phyloP scores from a whole-genome alignment of 2,113 vertebrate genomes.

The Lophura nycthemera region DNA sequence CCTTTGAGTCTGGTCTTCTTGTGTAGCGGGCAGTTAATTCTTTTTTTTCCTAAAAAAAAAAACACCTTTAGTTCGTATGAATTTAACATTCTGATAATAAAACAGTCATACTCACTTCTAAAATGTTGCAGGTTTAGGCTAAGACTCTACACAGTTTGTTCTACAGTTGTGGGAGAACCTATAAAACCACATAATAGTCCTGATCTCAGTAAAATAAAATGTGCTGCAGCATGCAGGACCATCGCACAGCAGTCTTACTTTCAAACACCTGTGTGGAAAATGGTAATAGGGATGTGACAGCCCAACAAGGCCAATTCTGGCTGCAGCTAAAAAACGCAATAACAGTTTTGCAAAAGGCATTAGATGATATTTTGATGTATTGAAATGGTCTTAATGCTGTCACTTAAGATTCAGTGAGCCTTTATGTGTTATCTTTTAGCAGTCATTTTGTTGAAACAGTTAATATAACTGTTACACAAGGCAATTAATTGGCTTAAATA shows the following conservation, averaged over 20 bases:
- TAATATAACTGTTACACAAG: background rate
- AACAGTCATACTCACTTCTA: background rate
- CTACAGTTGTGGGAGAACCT: background rate
- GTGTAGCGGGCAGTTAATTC: background rate
- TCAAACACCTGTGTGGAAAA: background rate
- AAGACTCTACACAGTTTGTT: background rate
- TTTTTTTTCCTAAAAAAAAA: background rate
- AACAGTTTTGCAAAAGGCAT: background rate
- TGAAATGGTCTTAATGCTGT: background rate
- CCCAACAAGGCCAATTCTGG: background rate
- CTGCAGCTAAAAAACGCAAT: background rate
- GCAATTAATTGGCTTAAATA: background rate
- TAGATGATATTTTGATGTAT: background rate
- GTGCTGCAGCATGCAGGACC: background rate
- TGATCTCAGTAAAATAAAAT: background rate
- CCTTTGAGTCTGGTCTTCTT: background rate
- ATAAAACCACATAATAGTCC: background rate
- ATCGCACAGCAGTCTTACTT: background rate
- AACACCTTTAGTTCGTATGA: background rate
- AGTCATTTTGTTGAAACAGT: background rate
- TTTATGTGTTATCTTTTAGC: background rate
- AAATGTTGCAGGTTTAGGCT: background rate
- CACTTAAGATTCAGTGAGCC: background rate
- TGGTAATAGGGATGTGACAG: background rate
- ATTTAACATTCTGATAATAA: background rate